Percentiles rank a stretch among this genome's conserved stretches.
Evolutionary conservation across 1,140 invertebrate species (phyloP).

Genomic region (Trinorchestia longiramus): DNA sequence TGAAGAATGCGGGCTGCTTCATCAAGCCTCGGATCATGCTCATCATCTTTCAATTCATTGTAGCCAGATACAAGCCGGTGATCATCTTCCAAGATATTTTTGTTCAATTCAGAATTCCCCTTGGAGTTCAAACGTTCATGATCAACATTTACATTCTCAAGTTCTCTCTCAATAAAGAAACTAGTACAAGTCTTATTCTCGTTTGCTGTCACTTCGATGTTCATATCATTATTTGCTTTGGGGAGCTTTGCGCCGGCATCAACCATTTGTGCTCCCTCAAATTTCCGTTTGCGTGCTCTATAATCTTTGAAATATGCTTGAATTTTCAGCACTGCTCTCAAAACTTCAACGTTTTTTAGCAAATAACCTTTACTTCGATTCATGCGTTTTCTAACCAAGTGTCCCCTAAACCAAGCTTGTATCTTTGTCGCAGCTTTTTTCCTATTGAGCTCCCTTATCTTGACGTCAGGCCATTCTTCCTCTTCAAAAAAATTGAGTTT

Average conservation of each 20-base stretch:
- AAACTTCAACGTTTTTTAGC: background rate
- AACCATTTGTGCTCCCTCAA: background rate
- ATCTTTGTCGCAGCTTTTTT: constrained; percentile 11
- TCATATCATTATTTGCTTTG: background rate
- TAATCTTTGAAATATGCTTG: background rate
- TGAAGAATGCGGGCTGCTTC: background rate
- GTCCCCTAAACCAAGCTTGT: constrained; percentile 31
- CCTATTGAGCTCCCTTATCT: background rate
- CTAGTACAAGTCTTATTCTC: background rate
- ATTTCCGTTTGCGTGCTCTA: background rate
- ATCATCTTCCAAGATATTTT: background rate
- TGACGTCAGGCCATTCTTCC: background rate
- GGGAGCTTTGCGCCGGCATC: background rate
- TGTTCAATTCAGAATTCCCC: background rate
- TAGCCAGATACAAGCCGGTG: background rate
- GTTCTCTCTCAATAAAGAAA: background rate
- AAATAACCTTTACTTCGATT: background rate
- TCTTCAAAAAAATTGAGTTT: background rate
- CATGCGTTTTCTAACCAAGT: constrained; percentile 31
- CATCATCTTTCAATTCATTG: background rate
- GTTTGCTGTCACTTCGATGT: background rate
- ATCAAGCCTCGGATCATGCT: background rate
- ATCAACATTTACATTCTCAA: background rate
- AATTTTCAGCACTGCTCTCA: constrained; percentile 16
- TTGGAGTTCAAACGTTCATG: background rate